These are phyloP conservation scores for Zosterops japonicus DNA, from an alignment of 2,113 vertebrate species.

Conservation along the genomic window DNA sequence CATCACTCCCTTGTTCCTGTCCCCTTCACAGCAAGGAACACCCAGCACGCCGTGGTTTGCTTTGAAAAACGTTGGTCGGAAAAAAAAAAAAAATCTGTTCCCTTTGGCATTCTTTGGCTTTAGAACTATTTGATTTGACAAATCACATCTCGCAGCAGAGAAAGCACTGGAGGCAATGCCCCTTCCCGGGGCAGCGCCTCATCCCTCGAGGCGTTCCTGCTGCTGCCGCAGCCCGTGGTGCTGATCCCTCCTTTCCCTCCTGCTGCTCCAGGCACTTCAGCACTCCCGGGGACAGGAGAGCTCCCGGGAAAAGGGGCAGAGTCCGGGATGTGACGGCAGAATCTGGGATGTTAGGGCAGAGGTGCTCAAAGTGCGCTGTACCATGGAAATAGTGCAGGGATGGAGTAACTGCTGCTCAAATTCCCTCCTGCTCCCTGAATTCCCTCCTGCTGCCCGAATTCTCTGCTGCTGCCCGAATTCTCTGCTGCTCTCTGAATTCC, in stretches of 20 bases:
- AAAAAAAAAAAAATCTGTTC: background rate
- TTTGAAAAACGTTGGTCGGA: background rate
- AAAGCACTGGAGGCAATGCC: background rate
- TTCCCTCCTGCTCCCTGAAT: too few species aligned
- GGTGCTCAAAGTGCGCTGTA: rapidly evolving
- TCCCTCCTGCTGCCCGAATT: too few species aligned
- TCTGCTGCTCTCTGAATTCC: too few species aligned
- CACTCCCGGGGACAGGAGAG: background rate
- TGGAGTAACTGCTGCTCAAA: background rate
- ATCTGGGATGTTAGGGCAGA: rapidly evolving
- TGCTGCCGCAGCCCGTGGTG: background rate
- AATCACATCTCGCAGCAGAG: too few species aligned
- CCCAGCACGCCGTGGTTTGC: background rate
- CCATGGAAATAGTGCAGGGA: rapidly evolving
- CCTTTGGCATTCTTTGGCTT: background rate
- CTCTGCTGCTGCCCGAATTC: background rate
- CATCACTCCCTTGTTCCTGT: background rate
- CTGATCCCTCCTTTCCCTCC: too few species aligned
- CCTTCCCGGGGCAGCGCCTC: background rate
- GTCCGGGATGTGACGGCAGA: rapidly evolving
- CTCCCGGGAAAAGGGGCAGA: background rate
- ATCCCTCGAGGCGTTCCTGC: background rate
- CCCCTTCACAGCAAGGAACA: rapidly evolving
- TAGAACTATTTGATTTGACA: background rate
- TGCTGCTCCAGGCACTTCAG: background rate